Evolutionary conservation across 2,113 vertebrate genomes (phyloP), one percentile per base, ranked within the genome.

Genomic region (Pelecanoides urinatrix): DNA sequence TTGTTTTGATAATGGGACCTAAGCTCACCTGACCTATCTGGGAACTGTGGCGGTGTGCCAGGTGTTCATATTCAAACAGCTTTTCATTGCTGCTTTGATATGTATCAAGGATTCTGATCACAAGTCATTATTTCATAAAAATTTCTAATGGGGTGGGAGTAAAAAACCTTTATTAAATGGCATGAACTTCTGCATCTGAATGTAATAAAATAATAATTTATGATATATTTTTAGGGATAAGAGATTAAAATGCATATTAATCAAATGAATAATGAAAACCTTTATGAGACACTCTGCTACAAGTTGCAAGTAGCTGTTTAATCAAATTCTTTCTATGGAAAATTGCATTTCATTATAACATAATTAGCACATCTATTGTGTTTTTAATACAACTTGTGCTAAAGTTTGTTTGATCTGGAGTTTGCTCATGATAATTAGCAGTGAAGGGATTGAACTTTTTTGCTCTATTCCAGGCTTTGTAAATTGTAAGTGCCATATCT

Each of bases 321-420:
- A 94, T 96, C 88, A 94, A 93, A 65, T 86, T 78, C 42, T 84
- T 96, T 94, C 79, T 78, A 45, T 75, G 88, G 66, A 96, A 91
- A 94, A 91, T 89, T 89, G 86, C 83, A 91, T 97, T 95, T 94
- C 61, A 97, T 97, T 95, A 75, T 91, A 94, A 84, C 65, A 75
- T 93, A 96, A 96, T 95, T 93, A 96, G 80, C 86, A 94, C 80
- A 88, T 86, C 88, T 94, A 87, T 95, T 96, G 83, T 95, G 91
- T 92, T 94, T 97, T 89, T 95, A 85, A 93, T 92, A 81, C 84
- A 87, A 73, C 53, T 86, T 68, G 36, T 92, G 65, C 76, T 95
- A 50, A 94, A 91, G 87, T 79, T 36, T 84, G 42, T 92, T 96
- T 92, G 92, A 94, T 93, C 52, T 86, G 94, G 73, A 27, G 15